Evolutionary conservation across 2,797 vertebrate genomes (phyloP).

Genomic region (Tokudaia tokunoshimensis): DNA sequence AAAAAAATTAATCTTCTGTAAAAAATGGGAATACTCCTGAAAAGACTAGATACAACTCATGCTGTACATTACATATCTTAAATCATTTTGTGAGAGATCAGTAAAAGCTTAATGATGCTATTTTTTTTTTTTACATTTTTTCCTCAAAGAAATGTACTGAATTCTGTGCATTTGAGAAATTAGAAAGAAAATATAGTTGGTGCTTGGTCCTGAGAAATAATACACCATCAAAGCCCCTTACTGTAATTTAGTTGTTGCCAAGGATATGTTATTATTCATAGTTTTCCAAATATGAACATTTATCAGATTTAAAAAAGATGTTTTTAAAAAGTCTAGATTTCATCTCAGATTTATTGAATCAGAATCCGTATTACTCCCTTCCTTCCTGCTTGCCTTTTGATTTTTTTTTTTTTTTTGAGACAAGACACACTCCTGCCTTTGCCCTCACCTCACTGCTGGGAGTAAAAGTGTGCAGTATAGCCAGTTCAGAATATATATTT

Average conservation of each 20-base stretch:
- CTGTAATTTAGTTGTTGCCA: neutral
- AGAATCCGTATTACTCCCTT: neutral
- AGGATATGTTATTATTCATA: neutral
- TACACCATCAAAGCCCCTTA: neutral
- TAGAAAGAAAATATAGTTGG: neutral
- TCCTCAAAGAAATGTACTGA: neutral
- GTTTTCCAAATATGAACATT: neutral
- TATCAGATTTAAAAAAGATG: conserved; percentile 29
- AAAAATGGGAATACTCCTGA: conserved; percentile 51
- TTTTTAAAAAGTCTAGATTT: neutral
- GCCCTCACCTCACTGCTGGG: neutral
- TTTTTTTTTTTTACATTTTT: conserved; percentile 31
- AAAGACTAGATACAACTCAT: conserved; percentile 54
- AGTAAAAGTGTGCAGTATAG: neutral
- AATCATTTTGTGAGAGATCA: conserved; percentile 57
- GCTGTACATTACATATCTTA: conserved; percentile 6
- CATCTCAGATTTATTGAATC: neutral
- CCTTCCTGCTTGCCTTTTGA: neutral
- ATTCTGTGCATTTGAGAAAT: neutral
- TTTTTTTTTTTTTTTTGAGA: neutral
- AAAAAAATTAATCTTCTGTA: conserved; percentile 61
- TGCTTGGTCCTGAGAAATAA: conserved; percentile 3
- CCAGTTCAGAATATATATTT: neutral
- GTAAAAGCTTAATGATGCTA: conserved; percentile 52
- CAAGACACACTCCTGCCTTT: neutral